Evolutionary conservation across 1,140 invertebrate genomes (phyloP).

Genomic region (Nasonia vitripennis): DNA sequence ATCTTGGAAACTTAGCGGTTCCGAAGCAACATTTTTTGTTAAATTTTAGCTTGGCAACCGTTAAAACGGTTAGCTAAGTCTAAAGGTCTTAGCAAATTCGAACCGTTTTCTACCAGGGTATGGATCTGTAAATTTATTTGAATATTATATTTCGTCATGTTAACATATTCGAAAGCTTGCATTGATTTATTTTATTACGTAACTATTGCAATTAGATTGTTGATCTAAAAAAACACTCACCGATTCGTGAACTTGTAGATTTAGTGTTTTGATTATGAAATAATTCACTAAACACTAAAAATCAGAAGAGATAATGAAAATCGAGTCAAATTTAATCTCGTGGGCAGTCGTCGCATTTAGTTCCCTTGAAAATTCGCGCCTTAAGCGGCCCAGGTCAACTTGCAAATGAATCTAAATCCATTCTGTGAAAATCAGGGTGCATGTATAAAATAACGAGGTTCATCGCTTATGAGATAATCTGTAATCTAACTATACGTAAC

Average conservation of each 20-base stretch:
- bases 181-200: too few species aligned
- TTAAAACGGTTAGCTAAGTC: too few species aligned
- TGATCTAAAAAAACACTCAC: background rate
- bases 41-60: too few species aligned
- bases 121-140: too few species aligned
- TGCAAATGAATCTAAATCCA: constrained; percentile 18
- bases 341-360: background rate
- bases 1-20: too few species aligned
- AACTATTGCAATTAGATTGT: too few species aligned
- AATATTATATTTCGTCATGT: too few species aligned
- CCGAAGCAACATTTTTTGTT: too few species aligned
- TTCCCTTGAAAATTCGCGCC: constrained; percentile 11
- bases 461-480: constrained; percentile 3
- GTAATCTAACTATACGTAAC: background rate
- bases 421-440: constrained; percentile 16
- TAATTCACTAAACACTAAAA: background rate
- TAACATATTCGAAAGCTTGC: too few species aligned
- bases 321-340: background rate
- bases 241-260: background rate
- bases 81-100: too few species aligned
- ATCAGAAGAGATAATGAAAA: background rate
- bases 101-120: too few species aligned
- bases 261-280: background rate
- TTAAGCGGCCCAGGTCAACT: constrained; percentile 21
- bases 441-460: constrained; percentile 5